Evolutionary conservation across 1,140 invertebrate species (phyloP).

Genomic region (Nomia melanderi): DNA sequence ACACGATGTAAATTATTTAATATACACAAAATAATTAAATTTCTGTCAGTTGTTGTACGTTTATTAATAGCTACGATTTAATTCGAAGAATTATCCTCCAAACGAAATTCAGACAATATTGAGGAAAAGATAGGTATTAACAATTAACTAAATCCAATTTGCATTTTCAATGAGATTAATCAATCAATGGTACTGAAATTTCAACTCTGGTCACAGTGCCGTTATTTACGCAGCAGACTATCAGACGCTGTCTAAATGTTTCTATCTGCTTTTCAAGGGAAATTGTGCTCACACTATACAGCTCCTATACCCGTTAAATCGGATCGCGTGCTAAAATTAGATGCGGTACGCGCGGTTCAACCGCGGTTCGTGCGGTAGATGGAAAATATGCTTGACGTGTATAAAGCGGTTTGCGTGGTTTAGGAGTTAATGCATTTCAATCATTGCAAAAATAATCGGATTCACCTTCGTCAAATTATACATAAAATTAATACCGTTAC

Average conservation of each 20-base stretch:
- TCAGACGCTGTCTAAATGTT: constrained; percentile 9
- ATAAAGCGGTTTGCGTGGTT: constrained; percentile 14
- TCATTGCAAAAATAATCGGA: background rate
- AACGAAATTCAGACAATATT: background rate
- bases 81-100: background rate
- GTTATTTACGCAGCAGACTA: constrained; percentile 5
- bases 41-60: no score
- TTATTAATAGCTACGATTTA: no score
- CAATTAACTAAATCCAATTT: background rate
- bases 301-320: constrained; percentile 18
- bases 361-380: background rate
- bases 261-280: constrained; percentile 6
- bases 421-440: constrained; percentile 25
- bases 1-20: no score
- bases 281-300: constrained; percentile 1
- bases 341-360: constrained; percentile 35
- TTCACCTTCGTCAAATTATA: background rate
- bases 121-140: background rate
- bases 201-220: background rate
- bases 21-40: no score
- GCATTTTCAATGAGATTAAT: background rate
- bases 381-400: constrained; percentile 20
- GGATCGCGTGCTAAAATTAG: constrained; percentile 34
- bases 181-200: background rate
- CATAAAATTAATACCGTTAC: no score